Evolutionary conservation across 1,140 invertebrate species (phyloP), one percentile per base, ranked within the genome.

Genomic region (Ptiloglossa arizonensis): DNA sequence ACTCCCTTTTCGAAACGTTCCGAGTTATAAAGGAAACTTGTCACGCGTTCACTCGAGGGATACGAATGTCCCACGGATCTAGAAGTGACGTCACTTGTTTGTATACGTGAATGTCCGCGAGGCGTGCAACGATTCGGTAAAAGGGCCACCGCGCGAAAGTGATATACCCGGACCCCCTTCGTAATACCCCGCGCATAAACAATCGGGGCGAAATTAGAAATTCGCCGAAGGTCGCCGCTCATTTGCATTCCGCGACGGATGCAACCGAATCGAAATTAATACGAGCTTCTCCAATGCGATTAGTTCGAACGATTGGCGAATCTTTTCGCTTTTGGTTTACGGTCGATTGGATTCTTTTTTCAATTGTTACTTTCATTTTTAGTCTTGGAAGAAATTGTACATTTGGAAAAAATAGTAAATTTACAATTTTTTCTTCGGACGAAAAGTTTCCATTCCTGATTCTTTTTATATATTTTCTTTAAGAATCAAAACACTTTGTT

Each of bases 41-140:
- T 79, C 76, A 79, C 76, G 76, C 57, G 57, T 52, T 22, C 15
- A 11, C 8, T 22, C 57, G 19, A 9, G 13, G 35, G 44, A 50
- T 38, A 48, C 24, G 52, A 67, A 29, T 24, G 48, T 78, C 76
- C 35, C 69, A 77, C 66, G 56, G 69, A 52, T 72, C 66, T 38
- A 64, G 35, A 46, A 27, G 29, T 54, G 71, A 81, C 77, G 79
- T 77, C 81, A 81, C 56, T 76, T 64, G 69, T 81, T 73, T 77
- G 69, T 54, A 48, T 54, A 67, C 68, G 48, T 48, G 56, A 52
- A 59, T 44, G 52, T 41, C 22, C 29, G 35, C 50, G 59, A 44
- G 80, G 74, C 80, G 80, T 81, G 80, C 67, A 62, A 24, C 32
- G 74, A 70, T 77, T 77, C 57, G 74, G 57, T 73, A 73, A 73